These are phyloP conservation scores for Drosophila ercepeae DNA, from an alignment of 1,140 invertebrate species.

Conservation along the genomic window DNA sequence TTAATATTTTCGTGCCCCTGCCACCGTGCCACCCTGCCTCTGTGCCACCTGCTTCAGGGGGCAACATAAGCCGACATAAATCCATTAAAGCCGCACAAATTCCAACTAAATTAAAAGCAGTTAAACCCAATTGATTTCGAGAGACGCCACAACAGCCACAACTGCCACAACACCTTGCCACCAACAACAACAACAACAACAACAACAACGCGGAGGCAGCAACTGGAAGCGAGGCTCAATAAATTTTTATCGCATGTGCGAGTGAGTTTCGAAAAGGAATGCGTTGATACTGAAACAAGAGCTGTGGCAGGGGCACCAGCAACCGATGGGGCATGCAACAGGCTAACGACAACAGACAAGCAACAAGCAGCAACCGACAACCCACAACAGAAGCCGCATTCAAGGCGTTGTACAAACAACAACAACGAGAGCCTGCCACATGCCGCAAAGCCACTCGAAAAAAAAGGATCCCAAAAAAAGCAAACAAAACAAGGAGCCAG, in stretches of 20 bases:
- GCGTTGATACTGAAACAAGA: constrained; percentile 74
- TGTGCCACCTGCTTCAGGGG: constrained; percentile 10
- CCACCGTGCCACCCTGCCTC: no score
- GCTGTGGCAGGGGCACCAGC: no score
- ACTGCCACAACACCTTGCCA: constrained; percentile 58
- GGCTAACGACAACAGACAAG: constrained; percentile 49
- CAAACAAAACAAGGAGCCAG: not conserved
- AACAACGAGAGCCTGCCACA: constrained; percentile 10
- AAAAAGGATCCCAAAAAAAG: constrained; percentile 15
- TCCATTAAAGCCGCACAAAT: constrained; percentile 79
- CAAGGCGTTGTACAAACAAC: constrained; percentile 75
- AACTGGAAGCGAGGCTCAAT: constrained; percentile 64
- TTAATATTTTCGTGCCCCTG: constrained; percentile 53
- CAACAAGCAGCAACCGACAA: constrained; percentile 39
- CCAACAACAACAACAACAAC: constrained; percentile 81
- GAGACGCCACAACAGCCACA: constrained; percentile 43
- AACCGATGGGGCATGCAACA: no score
- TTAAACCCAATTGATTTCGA: constrained; percentile 81
- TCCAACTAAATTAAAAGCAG: constrained; percentile 80
- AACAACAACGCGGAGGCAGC: no score
- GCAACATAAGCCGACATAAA: constrained; percentile 75
- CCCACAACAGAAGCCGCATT: constrained; percentile 70
- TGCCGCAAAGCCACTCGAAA: constrained; percentile 23
- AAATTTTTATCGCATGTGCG: constrained; percentile 73
- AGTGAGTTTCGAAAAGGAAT: constrained; percentile 62